A percentile compares a stretch with the other conserved stretches of the same genome.
Conservation (phyloP, 2,797 vertebrate species). For the Threskiornis aethiopicus region DNA sequence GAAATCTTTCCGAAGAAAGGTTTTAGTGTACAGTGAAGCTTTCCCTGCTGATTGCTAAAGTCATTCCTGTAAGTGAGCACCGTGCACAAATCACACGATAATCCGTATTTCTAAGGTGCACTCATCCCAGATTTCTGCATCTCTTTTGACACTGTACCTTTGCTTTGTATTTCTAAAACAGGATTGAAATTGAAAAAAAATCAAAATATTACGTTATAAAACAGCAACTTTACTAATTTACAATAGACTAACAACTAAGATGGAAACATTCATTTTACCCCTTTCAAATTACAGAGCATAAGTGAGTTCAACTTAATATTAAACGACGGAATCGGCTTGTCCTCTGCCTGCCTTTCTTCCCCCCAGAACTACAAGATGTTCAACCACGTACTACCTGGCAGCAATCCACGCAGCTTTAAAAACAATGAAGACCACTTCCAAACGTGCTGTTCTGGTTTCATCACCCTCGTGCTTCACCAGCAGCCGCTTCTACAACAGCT, state of each 20-base stretch:
- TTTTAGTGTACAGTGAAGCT: background rate
- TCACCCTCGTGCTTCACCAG: background rate
- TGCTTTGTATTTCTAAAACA: background rate
- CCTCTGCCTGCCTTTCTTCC: background rate
- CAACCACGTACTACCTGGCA: background rate
- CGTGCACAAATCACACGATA: background rate
- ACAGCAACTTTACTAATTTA: background rate
- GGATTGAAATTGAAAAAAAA: background rate
- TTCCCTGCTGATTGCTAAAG: background rate
- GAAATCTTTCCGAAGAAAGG: background rate
- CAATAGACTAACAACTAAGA: background rate
- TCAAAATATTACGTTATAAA: background rate
- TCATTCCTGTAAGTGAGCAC: background rate
- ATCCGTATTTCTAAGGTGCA: background rate
- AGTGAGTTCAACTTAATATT: background rate
- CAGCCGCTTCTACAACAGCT: background rate
- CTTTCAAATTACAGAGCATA: background rate
- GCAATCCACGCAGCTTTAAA: background rate
- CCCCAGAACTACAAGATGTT: background rate
- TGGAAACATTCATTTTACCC: background rate
- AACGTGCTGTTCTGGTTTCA: background rate
- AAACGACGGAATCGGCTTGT: background rate
- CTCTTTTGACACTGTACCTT: background rate
- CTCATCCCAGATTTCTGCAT: background rate
- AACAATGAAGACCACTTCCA: background rate